Percentiles rank a stretch among this genome's conserved stretches.
Evolutionary conservation across 2,888 invertebrate species (phyloP).

Genomic region (Allacma fusca): DNA sequence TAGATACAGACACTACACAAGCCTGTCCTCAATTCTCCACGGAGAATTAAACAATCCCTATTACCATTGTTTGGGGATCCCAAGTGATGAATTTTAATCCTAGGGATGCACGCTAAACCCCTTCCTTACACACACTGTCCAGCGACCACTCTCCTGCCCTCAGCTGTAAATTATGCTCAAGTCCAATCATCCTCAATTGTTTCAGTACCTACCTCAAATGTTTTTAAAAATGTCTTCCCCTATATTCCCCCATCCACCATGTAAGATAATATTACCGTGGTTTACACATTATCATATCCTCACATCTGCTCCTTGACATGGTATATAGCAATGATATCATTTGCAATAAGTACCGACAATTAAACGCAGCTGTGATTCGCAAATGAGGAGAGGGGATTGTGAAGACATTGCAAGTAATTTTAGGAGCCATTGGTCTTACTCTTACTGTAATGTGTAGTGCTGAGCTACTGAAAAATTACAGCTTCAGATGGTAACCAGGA

Average conservation of each 20-base stretch:
- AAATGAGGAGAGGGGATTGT: no score
- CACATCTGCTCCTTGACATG: no score
- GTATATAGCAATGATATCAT: no score
- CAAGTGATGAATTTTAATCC: background rate
- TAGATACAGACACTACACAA: slow-evolving; percentile 1
- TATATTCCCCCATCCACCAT: no score
- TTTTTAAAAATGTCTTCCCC: background rate
- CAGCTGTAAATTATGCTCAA: background rate
- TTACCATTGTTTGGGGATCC: background rate
- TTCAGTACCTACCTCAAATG: background rate
- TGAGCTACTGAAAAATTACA: slow-evolving; percentile 8
- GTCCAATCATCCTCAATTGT: slow-evolving; percentile 5
- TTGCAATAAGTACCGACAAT: no score
- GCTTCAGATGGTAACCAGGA: slow-evolving; percentile 3
- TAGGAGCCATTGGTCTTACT: no score
- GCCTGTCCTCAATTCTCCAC: background rate
- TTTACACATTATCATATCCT: no score
- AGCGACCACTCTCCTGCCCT: background rate
- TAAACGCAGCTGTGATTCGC: no score
- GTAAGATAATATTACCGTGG: no score
- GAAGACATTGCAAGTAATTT: background rate
- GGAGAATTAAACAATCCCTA: background rate
- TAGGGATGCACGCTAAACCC: background rate
- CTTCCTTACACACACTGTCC: no score
- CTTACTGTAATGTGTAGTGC: no score